phyloP scores from a whole-genome alignment of 2,797 vertebrate species.

The Carcharodon carcharias region DNA sequence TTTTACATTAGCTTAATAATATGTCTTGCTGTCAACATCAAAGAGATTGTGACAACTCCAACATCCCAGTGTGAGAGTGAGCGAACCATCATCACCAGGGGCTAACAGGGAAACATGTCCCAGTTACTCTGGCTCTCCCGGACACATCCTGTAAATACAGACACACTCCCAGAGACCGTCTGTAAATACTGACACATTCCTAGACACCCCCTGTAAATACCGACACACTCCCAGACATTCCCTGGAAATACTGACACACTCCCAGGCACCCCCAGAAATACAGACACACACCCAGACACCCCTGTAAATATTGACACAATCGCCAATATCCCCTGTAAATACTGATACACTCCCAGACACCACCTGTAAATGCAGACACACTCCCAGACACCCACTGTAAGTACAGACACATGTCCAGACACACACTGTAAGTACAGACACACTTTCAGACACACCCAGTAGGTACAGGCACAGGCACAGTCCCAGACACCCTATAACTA shows the following conservation, averaged over 20 bases:
- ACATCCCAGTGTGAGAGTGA: background rate
- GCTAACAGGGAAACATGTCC: background rate
- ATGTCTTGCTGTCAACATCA: background rate
- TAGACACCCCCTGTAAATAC: background rate
- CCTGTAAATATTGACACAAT: too few relatives aligned
- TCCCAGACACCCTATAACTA: too few relatives aligned
- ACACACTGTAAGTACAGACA: too few relatives aligned
- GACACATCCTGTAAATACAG: too few relatives aligned
- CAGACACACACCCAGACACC: background rate
- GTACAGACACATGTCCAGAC: too few relatives aligned
- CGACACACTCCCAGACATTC: background rate
- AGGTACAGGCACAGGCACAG: too few relatives aligned
- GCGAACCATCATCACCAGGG: background rate
- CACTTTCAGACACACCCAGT: too few relatives aligned
- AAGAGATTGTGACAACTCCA: background rate
- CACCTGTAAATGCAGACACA: too few relatives aligned
- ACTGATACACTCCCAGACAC: too few relatives aligned
- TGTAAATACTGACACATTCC: background rate
- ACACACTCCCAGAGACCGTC: background rate
- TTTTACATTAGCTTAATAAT: background rate
- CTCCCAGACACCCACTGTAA: too few relatives aligned
- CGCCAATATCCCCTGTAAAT: too few relatives aligned
- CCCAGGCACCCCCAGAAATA: background rate
- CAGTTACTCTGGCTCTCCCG: too few relatives aligned
- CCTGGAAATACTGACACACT: background rate